Conservation (phyloP, 2,113 vertebrate genomes). For the Synodontis membranacea region DNA sequence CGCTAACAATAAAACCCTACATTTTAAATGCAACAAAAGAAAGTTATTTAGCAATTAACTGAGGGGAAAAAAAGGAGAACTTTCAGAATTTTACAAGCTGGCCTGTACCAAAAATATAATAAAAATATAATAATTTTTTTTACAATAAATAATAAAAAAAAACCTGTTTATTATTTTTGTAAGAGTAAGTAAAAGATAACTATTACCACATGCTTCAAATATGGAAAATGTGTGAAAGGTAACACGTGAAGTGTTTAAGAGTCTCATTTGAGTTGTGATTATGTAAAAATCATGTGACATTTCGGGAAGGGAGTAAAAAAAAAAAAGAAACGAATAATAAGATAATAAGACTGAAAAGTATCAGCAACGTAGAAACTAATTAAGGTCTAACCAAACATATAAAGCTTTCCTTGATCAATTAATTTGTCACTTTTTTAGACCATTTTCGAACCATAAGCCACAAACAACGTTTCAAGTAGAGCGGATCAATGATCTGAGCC, state of each 20-base stretch:
- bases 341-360: not conserved
- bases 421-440: not conserved
- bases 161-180: not conserved
- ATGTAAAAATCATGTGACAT: not conserved
- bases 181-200: not conserved
- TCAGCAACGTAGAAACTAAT: not conserved
- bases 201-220: not conserved
- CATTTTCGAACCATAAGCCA: not conserved
- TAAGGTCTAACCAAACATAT: not conserved
- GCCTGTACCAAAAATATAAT: too few relatives aligned
- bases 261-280: not conserved
- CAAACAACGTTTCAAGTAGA: not conserved
- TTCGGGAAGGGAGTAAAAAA: not conserved
- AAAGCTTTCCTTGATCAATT: not conserved
- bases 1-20: not conserved
- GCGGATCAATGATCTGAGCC: not conserved
- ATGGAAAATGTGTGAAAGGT: not conserved
- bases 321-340: too few relatives aligned
- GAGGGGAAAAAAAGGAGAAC: not conserved
- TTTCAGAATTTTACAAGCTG: not conserved
- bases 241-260: not conserved
- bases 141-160: too few relatives aligned
- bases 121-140: too few relatives aligned
- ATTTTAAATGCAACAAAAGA: not conserved
- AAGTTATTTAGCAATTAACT: not conserved